Evolutionary conservation across 2,888 invertebrate genomes (phyloP).

Genomic region (Gastrophysa polygoni): DNA sequence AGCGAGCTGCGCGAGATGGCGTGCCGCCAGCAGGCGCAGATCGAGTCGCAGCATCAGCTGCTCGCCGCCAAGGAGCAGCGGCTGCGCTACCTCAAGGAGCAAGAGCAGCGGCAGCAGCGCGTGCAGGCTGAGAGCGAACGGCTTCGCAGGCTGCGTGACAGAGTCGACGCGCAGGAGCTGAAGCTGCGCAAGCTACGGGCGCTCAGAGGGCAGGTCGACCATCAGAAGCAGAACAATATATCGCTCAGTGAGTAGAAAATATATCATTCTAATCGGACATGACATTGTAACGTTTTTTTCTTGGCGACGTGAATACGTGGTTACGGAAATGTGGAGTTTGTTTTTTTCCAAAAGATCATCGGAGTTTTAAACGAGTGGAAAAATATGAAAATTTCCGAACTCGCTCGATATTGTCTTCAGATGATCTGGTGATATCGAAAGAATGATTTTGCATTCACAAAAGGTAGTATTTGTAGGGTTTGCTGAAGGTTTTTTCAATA

Average conservation of each 20-base stretch:
- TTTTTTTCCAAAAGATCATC: no score
- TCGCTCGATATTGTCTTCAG: no score
- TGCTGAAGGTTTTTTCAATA: no score
- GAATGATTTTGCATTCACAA: no score
- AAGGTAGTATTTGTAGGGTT: no score
- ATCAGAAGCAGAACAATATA: slow-evolving; percentile 89
- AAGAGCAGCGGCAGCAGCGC: slow-evolving; percentile 79
- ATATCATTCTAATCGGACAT: background rate
- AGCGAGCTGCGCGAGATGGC: slow-evolving; percentile 98
- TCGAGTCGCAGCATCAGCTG: slow-evolving; percentile 92
- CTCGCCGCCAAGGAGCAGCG: slow-evolving; percentile 92
- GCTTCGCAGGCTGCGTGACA: slow-evolving; percentile 83
- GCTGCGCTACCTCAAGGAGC: slow-evolving; percentile 91
- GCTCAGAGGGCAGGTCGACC: slow-evolving; percentile 91
- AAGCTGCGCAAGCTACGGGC: slow-evolving; percentile 91
- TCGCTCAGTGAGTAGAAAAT: slow-evolving; percentile 84
- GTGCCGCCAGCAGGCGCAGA: slow-evolving; percentile 95
- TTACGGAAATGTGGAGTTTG: no score
- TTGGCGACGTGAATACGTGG: no score
- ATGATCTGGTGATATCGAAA: no score
- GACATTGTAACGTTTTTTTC: no score
- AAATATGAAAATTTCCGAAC: no score
- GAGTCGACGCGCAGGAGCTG: slow-evolving; percentile 93
- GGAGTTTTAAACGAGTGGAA: no score
- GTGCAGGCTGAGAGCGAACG: slow-evolving; percentile 88